phyloP scores from a whole-genome alignment of 2,797 vertebrate genomes.

The Pelobates cultripes region DNA sequence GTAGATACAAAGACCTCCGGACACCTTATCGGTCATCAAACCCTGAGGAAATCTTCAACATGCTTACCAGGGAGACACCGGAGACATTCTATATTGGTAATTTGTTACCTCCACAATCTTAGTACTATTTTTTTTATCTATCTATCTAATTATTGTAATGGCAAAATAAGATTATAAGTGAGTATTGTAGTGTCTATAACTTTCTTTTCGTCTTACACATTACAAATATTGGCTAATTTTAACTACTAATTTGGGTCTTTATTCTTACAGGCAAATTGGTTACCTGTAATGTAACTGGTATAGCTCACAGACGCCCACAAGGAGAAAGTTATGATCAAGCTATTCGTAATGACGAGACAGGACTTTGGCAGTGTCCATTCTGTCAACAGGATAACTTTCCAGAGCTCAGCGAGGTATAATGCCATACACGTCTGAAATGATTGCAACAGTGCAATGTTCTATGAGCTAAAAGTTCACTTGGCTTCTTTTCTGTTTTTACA shows the following conservation, averaged over 20 bases:
- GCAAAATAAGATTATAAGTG: no score
- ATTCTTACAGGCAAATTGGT: slow-evolving; percentile 86
- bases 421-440: background rate
- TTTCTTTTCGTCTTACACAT: no score
- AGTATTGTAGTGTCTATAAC: no score
- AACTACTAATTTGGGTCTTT: background rate
- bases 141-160: background rate
- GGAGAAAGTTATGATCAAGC: slow-evolving; percentile 98
- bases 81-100: slow-evolving; percentile 99
- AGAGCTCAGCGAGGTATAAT: slow-evolving; percentile 92
- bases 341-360: slow-evolving; percentile 91
- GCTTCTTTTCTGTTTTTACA: slow-evolving; percentile 57
- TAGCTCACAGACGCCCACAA: slow-evolving; percentile 94
- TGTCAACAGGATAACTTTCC: slow-evolving; percentile 99
- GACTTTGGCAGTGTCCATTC: slow-evolving; percentile 98
- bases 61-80: slow-evolving; percentile 98
- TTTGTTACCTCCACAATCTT: background rate
- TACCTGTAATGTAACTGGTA: slow-evolving; percentile 92
- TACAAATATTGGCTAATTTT: no score
- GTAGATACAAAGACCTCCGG: slow-evolving; percentile 95
- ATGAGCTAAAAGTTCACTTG: background rate
- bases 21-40: slow-evolving; percentile 91
- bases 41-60: slow-evolving; percentile 96
- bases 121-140: background rate
- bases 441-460: background rate